Conservation (phyloP, 2,888 invertebrate species). For the Penaeus monodon region DNA sequence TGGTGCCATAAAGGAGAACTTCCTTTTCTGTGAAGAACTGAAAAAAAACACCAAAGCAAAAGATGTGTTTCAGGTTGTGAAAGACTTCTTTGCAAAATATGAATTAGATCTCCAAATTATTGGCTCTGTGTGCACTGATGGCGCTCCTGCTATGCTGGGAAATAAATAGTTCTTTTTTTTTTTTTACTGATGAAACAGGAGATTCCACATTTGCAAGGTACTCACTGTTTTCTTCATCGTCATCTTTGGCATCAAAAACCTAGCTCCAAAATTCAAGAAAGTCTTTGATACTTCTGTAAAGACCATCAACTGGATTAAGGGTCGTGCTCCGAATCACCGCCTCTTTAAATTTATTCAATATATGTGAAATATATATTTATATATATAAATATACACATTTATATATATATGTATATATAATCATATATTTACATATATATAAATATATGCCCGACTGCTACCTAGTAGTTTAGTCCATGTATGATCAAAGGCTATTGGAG, state of each 20-base stretch:
- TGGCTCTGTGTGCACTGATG: conserved; percentile 43
- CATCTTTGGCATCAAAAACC: conserved; percentile 56
- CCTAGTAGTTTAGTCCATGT: too few relatives aligned
- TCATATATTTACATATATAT: too few relatives aligned
- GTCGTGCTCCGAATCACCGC: conserved; percentile 62
- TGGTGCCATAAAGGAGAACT: conserved; percentile 11
- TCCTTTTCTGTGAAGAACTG: conserved; percentile 33
- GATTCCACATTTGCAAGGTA: background rate
- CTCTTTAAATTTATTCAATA: too few relatives aligned
- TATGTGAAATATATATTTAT: too few relatives aligned
- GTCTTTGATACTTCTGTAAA: conserved; percentile 42
- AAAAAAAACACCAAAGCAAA: conserved; percentile 29
- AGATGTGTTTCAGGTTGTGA: conserved; percentile 25
- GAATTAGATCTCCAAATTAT: too few relatives aligned
- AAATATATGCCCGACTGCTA: too few relatives aligned
- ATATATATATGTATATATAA: too few relatives aligned
- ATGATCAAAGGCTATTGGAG: too few relatives aligned
- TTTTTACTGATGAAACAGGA: too few relatives aligned
- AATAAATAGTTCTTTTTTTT: conserved; percentile 10
- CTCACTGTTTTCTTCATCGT: conserved; percentile 45
- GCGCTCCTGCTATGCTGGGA: conserved; percentile 42
- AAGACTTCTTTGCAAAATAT: conserved; percentile 28
- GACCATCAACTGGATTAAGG: conserved; percentile 57
- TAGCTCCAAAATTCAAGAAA: conserved; percentile 38
- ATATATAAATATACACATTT: too few relatives aligned